Base-by-base conservation (phyloP, 2,888 invertebrate genomes). In the Nemotelus nigrinus region DNA sequence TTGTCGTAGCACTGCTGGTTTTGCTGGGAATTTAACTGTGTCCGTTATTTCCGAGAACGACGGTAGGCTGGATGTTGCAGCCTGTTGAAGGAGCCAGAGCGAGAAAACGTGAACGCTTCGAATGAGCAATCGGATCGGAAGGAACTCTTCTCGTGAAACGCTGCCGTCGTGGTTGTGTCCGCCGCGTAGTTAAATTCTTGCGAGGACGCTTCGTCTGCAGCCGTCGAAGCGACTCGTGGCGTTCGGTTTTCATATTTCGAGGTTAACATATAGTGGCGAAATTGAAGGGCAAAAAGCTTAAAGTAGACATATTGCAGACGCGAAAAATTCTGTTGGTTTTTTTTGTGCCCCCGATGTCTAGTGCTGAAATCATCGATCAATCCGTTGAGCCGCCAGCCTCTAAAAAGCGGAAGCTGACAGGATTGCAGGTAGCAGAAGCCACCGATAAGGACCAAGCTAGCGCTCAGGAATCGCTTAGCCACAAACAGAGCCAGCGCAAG, bases 321-420 rank as follows among this genome's bases (percentile, higher is more conserved):
- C 79, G 68, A 72, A 78, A 65, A 78, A 78, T 79, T 78, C 76
- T 50, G 76, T 76, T 79, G 80, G 89, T 89, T 90, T 90, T 25
- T 25, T 89, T 90, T 65, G 77, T 77, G 90, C 91, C 93, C 93
- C 94, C 93, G 93, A 95, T 95, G 95, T 95, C 94, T 93, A 94
- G 94, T 93, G 93, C 93, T 93, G 94, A 93, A 92, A 92, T 93
- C 91, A 91, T 92, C 90, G 94, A 94, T 90, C 94, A 93, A 92
- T 93, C 94, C 92, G 93, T 94, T 92, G 94, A 94, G 91, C 93
- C 94, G 91, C 94, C 95, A 91, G 92, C 93, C 89, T 92, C 93
- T 89, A 95, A 95, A 91, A 95, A 94, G 91, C 94, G 95, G 92
- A 93, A 93, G 92, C 90, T 93, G 88, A 90, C 90, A 87, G 89